phyloP scores from a whole-genome alignment of 2,797 vertebrate genomes.

The Alexandromys oeconomus region DNA sequence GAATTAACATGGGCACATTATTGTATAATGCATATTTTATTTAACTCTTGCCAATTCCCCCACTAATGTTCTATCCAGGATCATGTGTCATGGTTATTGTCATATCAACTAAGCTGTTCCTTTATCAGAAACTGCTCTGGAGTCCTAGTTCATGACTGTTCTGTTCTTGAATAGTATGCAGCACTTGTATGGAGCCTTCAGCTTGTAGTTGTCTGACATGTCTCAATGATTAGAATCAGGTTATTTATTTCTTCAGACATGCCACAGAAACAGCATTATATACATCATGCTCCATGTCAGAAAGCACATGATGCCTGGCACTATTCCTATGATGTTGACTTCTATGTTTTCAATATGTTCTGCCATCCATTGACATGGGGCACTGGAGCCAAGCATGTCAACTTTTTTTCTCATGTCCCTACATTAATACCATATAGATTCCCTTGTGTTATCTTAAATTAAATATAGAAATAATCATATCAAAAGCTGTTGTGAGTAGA shows the following conservation, averaged over 20 bases:
- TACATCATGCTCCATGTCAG: neutral
- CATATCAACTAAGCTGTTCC: neutral
- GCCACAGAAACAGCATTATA: neutral
- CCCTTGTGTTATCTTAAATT: neutral
- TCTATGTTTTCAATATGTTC: neutral
- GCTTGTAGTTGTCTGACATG: neutral
- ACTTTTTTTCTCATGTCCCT: neutral
- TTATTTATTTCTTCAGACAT: slow-evolving; percentile 25
- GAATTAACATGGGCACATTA: neutral
- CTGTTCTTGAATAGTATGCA: neutral
- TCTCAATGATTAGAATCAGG: neutral
- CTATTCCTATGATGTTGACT: neutral
- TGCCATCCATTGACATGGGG: neutral
- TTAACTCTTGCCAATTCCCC: neutral
- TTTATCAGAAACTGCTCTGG: slow-evolving; percentile 7
- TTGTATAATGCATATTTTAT: neutral
- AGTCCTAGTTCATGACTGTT: neutral
- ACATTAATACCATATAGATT: neutral
- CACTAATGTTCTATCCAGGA: neutral
- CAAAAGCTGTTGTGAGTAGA: neutral
- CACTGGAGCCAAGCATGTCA: neutral
- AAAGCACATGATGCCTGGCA: neutral
- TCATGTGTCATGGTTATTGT: neutral
- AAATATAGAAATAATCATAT: neutral
- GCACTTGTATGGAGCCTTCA: neutral